Evolutionary conservation across 2,797 vertebrate genomes (phyloP), one percentile per base, ranked within the genome.

Genomic region (Cichlasoma orientale): DNA sequence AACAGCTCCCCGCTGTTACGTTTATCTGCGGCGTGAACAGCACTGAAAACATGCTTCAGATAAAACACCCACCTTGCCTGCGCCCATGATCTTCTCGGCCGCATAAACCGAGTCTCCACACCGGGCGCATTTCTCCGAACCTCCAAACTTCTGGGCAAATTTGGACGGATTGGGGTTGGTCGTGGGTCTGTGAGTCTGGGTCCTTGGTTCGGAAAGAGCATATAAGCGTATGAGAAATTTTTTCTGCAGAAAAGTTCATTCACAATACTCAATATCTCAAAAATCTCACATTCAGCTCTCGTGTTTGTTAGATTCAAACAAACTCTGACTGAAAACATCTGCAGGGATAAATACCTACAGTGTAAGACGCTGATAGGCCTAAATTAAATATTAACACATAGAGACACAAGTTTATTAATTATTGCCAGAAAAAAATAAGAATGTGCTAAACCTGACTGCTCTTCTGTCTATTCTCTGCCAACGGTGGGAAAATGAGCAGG

Each of bases 81-180:
- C 98, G 16, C 98, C 97, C 83, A 98, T 96, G 58, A 98, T 94
- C 95, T 97, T 99, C 93, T 99, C 98, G 0, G 98, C 98, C 0
- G 98, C 97, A 1, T 97, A 99, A 14, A 99, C 98, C 0, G 96
- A 96, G 86, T 98, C 97, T 1, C 96, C 96, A 77, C 98, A 99
- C 53, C 98, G 94, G 1, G 95, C 96, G 38, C 98, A 99, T 77
- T 98, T 98, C 86, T 99, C 98, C 3, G 96, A 93, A 1, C 97
- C 97, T 10, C 97, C 97, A 0, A 96, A 98, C 92, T 99, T 98
- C 95, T 98, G 97, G 70, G 98, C 97, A 0, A 96, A 98, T 78
- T 97, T 98, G 55, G 98, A 99, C 2, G 97, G 94, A 90, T 99
- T 99, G 74, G 96, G 94, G 89, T 95, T 98, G 91, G 97, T 97